Conservation (phyloP, 2,888 invertebrate genomes). For the Heliconius cydno region DNA sequence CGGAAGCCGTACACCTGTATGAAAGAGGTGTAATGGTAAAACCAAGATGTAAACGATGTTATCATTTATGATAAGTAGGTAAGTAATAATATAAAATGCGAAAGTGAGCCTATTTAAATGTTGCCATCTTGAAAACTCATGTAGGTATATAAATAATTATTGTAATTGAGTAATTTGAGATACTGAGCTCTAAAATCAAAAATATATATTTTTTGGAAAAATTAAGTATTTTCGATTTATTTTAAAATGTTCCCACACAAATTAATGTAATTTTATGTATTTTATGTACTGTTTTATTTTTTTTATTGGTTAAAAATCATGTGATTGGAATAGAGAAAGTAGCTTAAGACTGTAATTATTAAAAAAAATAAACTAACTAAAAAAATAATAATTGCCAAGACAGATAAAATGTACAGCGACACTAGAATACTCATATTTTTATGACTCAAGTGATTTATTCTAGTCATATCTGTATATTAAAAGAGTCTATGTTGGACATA, state of each 20-base stretch:
- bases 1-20: slow-evolving; percentile 3
- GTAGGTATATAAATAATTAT: not conserved
- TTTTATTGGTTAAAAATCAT: not conserved
- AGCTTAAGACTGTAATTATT: not conserved
- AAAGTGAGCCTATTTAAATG: not conserved
- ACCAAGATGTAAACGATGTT: not conserved
- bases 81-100: not conserved
- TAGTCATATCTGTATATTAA: not conserved
- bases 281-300: not conserved
- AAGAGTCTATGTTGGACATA: too few species aligned
- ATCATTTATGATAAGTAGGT: not conserved
- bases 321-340: not conserved
- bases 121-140: not conserved
- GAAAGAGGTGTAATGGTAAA: not conserved
- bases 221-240: not conserved
- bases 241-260: not conserved
- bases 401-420: too few species aligned
- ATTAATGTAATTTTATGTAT: not conserved
- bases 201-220: not conserved
- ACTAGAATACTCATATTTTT: too few species aligned
- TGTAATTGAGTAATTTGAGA: not conserved
- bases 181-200: not conserved
- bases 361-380: not conserved
- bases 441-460: not conserved
- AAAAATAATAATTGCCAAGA: not conserved